A percentile compares a stretch with the other conserved stretches of the same genome.
phyloP scores from a whole-genome alignment of 1,140 invertebrate genomes.

The Procambarus virginalis region DNA sequence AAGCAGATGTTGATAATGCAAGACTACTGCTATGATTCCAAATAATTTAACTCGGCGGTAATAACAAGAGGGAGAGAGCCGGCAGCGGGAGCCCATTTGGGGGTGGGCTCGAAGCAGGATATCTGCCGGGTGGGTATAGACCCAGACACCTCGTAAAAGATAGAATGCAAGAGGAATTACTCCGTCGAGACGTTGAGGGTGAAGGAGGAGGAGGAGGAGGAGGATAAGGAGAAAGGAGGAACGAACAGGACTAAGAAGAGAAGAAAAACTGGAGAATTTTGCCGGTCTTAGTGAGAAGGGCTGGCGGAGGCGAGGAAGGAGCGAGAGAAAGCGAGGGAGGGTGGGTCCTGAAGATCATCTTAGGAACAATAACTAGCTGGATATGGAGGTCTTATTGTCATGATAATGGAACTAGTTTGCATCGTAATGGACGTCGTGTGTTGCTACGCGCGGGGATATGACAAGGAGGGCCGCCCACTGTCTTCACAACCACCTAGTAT shows the following conservation, averaged over 20 bases:
- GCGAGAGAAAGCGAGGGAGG: neutral
- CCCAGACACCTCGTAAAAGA: constrained; percentile 50
- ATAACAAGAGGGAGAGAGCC: constrained; percentile 40
- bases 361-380: constrained; percentile 68
- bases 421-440: constrained; percentile 65
- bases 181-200: neutral
- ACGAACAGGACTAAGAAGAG: neutral
- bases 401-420: constrained; percentile 69
- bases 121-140: constrained; percentile 42
- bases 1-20: constrained; percentile 61
- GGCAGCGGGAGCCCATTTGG: neutral
- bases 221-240: neutral
- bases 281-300: neutral
- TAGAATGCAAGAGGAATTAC: neutral
- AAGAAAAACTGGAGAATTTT: neutral
- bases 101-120: constrained; percentile 5
- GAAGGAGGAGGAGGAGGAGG: neutral
- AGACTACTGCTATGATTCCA: constrained; percentile 65
- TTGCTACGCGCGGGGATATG: constrained; percentile 62
- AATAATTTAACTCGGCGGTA: constrained; percentile 67
- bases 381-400: constrained; percentile 69
- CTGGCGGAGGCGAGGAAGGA: constrained; percentile 9
- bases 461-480: constrained; percentile 46
- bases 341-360: constrained; percentile 45
- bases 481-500: constrained; percentile 22